A percentile compares a stretch with the other conserved stretches of the same genome.
These are phyloP conservation scores for Diachasmimorpha longicaudata DNA, from an alignment of 1,140 invertebrate genomes.

Conservation along the genomic window DNA sequence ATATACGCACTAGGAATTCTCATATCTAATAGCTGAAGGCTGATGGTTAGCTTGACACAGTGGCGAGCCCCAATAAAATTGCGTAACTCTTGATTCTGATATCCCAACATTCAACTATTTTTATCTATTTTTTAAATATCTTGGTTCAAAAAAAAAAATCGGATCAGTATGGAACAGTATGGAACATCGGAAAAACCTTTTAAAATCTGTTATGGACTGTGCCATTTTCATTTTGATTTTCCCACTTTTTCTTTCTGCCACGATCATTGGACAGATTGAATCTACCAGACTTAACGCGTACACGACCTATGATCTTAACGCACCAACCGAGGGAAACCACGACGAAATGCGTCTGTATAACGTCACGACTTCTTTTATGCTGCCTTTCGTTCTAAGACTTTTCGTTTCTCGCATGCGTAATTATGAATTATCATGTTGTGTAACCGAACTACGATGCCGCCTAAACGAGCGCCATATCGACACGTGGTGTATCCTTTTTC, in stretches of 20 bases:
- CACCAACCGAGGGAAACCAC: conserved; percentile 6
- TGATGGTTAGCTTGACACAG: background rate
- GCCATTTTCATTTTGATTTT: background rate
- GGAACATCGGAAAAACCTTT: too few species aligned
- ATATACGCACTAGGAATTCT: background rate
- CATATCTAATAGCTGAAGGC: background rate
- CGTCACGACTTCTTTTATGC: background rate
- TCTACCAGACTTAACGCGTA: background rate
- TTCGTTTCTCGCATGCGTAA: conserved; percentile 42
- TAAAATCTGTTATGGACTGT: too few species aligned
- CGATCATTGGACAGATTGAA: background rate
- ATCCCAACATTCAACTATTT: background rate
- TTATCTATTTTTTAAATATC: background rate
- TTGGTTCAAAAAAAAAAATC: background rate
- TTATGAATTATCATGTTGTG: conserved; percentile 45
- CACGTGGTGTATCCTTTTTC: background rate
- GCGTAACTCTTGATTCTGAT: background rate
- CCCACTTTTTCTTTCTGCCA: background rate
- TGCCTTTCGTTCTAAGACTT: background rate
- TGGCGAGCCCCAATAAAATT: conserved; percentile 1
- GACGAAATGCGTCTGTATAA: conserved; percentile 23
- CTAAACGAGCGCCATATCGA: background rate
- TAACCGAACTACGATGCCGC: conserved; percentile 24
- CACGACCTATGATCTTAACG: conserved; percentile 39
- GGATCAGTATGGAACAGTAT: too few species aligned